Conservation (phyloP, 2,888 invertebrate species). For the Griposia aprilina region DNA sequence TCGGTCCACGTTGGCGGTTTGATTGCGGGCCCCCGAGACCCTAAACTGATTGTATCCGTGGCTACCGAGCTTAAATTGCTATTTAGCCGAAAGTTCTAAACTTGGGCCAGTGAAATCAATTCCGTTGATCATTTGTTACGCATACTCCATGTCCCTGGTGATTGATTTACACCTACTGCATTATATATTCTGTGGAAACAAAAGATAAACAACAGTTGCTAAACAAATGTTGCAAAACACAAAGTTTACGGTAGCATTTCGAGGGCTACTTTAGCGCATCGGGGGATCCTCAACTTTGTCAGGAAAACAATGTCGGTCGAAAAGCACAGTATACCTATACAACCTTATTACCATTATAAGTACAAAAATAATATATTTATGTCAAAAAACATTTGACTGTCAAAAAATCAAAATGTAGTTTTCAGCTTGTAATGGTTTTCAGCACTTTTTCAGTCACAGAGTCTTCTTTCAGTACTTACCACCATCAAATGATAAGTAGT, state of each 20-base stretch:
- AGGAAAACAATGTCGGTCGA: background rate
- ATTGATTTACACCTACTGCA: slow-evolving; percentile 8
- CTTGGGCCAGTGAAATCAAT: slow-evolving; percentile 30
- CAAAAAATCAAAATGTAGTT: slow-evolving; percentile 25
- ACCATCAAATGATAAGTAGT: background rate
- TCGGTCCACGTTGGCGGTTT: slow-evolving; percentile 32
- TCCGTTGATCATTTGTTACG: slow-evolving; percentile 38
- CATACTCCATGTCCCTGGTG: slow-evolving; percentile 5
- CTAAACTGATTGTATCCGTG: slow-evolving; percentile 57
- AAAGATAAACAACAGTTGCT: background rate
- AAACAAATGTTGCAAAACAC: background rate
- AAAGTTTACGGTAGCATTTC: background rate
- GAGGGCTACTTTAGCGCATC: background rate
- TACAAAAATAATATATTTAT: background rate
- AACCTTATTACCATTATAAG: slow-evolving; percentile 2
- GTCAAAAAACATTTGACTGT: slow-evolving; percentile 9
- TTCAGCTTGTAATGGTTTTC: background rate
- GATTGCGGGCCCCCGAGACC: slow-evolving; percentile 26
- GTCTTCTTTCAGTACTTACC: background rate
- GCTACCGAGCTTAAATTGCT: slow-evolving; percentile 61
- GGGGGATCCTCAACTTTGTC: background rate
- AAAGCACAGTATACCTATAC: background rate
- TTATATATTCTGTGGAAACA: background rate
- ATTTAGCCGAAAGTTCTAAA: slow-evolving; percentile 56
- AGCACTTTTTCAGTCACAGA: slow-evolving; percentile 3